Evolutionary conservation across 2,797 vertebrate genomes (phyloP), one percentile per base, ranked within the genome.

Genomic region (Lepilemur septentrionalis): DNA sequence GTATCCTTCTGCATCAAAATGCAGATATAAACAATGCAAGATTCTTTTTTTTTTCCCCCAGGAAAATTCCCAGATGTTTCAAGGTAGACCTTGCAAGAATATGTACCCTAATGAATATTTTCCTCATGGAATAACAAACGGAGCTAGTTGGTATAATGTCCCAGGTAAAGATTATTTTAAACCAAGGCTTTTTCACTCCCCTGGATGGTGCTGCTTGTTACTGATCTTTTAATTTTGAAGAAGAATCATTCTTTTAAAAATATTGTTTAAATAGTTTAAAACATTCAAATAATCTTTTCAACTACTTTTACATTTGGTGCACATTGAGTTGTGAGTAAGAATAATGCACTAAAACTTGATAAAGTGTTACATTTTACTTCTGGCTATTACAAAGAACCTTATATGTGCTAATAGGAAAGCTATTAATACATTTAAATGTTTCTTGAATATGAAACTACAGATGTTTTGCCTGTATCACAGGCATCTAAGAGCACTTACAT

Each of bases 131-230:
- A 99, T 99, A 98, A 99, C 99, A 84, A 99, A 99, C 0, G 99
- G 99, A 22, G 99, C 99, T 80, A 97, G 98, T 76, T 99, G 99
- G 99, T 99, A 99, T 98, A 99, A 98, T 4, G 99, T 99, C 85
- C 98, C 99, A 96, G 99, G 99, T 99, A 97, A 93, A 94, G 38
- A 55, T 72, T 63, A 25, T 78, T 97, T 93, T 80, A 46, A 90
- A 89, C 79, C 57, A 80, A 91, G 48, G 35, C 32, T 67, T 96
- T 96, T 89, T 20, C 89, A 1, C 67, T 84, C 12, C 46, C 50
- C 41, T 83, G 11, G 11, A 65, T 89, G 32, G 30, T 93, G 18
- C 48, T 92, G 17, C 41, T 85, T 92, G 38, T 80, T 96, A 70
- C 32, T 94, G 48, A 57, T 80, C 63, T 92, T 94, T 72, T 70